Conservation (phyloP, 2,797 vertebrate species). For the Ctenopoma multispine region DNA sequence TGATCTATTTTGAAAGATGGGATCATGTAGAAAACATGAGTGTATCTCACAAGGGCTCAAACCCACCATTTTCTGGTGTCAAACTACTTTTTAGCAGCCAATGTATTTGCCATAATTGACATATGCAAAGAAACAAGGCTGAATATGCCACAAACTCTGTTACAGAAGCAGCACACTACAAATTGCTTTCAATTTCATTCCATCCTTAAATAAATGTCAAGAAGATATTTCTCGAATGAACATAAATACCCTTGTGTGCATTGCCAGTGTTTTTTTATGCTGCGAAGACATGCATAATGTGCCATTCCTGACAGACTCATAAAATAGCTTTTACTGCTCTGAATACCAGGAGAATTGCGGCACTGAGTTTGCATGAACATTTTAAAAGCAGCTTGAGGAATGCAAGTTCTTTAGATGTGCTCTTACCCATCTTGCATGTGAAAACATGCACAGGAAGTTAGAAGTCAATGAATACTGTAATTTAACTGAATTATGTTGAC, state of each 20-base stretch:
- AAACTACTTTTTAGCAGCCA: constrained; percentile 66
- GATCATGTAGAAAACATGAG: constrained; percentile 70
- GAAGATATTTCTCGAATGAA: constrained; percentile 75
- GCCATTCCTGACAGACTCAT: constrained; percentile 84
- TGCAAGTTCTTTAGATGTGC: constrained; percentile 83
- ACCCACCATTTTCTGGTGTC: constrained; percentile 65
- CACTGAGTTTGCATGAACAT: constrained; percentile 82
- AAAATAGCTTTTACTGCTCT: constrained; percentile 86
- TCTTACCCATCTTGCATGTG: constrained; percentile 82
- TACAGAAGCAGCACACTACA: constrained; percentile 47
- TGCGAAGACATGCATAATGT: constrained; percentile 78
- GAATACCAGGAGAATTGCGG: constrained; percentile 86
- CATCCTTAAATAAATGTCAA: constrained; percentile 67
- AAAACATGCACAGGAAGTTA: constrained; percentile 87
- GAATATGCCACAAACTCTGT: constrained; percentile 69
- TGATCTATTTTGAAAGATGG: constrained; percentile 71
- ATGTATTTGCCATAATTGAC: constrained; percentile 71
- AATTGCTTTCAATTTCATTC: constrained; percentile 65
- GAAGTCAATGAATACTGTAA: constrained; percentile 85
- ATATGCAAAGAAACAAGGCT: constrained; percentile 63
- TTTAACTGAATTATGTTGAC: constrained; percentile 87
- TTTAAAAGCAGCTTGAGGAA: constrained; percentile 85
- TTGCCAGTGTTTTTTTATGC: constrained; percentile 77
- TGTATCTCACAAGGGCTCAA: constrained; percentile 52
- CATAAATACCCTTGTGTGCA: constrained; percentile 73